Evolutionary conservation across 2,113 vertebrate genomes (phyloP), one percentile per base, ranked within the genome.

Genomic region (Sinocyclocheilus anophthalmus): DNA sequence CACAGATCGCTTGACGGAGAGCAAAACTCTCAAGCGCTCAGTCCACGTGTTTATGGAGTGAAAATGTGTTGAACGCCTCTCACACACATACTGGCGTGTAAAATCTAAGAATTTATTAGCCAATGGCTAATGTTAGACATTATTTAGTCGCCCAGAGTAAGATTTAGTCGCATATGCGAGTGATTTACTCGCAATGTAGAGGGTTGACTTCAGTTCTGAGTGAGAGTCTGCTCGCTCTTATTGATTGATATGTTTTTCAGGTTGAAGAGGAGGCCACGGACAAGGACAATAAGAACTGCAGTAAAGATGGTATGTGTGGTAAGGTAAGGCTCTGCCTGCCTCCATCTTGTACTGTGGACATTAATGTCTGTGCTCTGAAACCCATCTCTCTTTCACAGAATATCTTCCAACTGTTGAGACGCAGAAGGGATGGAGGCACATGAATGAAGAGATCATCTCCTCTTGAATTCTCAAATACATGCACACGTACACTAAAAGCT

Each of bases 331-430:
- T 91, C 80, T 91, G 92, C 92, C 93, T 93, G 92, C 93, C 92
- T 94, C 88, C 86, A 83, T 93, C 59, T 57, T 20, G 81, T 3
- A 26, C 42, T 11, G 10, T 53, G 4, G 5, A 37, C 11, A 1
- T 63, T 45, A 39, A 4, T 70, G 20, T 50, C 20, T 45, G 65
- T 39, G 20, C 76, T 33, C 18, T 86, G 5, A 61, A 67, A 26
- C 69, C 7, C n/a, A 4, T 69, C 45, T 90, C 78, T 95, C 84
- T 93, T 84, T 95, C 93, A 50, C 96, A 99, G 97, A 98, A 99
- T 92, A 97, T 98, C 95, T 98, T 98, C 94, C 97, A 97, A 94
- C 95, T 97, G 94, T 94, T 95, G 93, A 94, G 97, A 91, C 96
- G 97, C 94, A 96, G 96, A 94, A 96, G 95, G 93, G 96, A 96